Conservation (phyloP, 2,113 vertebrate genomes). For the Isichthys henryi region DNA sequence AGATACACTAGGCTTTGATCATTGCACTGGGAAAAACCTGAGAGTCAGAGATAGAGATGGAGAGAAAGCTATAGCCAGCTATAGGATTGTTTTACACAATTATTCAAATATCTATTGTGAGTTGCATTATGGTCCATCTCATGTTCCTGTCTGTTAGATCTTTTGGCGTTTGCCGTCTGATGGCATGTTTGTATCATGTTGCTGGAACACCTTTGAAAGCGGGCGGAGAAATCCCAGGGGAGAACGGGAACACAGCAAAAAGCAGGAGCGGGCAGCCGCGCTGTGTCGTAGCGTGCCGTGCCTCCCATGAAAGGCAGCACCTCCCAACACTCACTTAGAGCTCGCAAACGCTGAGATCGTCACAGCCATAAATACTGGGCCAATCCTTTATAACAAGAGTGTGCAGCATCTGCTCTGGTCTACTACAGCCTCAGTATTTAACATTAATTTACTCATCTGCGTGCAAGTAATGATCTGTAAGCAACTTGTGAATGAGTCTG, state of each 20-base stretch:
- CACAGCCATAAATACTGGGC: not conserved
- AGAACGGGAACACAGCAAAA: not conserved
- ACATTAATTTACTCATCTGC: not conserved
- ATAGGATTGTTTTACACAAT: not conserved
- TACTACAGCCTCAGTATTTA: not conserved
- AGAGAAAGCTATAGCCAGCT: not conserved
- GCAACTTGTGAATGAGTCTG: not conserved
- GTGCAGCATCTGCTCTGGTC: not conserved
- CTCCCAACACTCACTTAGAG: not conserved
- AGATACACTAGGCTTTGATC: conserved; percentile 42
- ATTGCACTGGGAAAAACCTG: conserved; percentile 26
- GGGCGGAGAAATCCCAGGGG: not conserved
- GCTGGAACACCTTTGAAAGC: not conserved
- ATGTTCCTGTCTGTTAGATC: not conserved
- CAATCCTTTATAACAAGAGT: not conserved
- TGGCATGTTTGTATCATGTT: not conserved
- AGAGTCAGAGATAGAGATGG: not conserved
- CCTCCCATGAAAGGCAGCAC: not conserved
- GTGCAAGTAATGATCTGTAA: not conserved
- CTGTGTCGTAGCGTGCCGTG: not conserved
- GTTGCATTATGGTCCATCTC: not conserved
- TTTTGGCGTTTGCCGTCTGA: not conserved
- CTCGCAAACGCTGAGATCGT: not conserved
- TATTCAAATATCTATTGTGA: not conserved
- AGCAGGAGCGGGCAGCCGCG: not conserved